These are phyloP conservation scores for Pomacea maculata DNA, from an alignment of 1,140 invertebrate species.

Conservation along the genomic window DNA sequence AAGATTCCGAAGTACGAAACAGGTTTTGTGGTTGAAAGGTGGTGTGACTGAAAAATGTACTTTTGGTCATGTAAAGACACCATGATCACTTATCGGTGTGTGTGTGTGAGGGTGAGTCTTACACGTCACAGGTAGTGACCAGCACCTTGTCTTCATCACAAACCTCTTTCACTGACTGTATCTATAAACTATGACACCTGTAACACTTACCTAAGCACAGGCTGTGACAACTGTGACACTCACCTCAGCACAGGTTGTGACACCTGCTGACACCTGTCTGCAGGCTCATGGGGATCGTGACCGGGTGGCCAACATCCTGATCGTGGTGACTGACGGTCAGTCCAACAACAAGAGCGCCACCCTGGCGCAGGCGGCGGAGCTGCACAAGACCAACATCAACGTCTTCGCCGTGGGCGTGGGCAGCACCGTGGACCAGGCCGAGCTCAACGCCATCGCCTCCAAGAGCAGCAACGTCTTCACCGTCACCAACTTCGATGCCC, in stretches of 20 bases:
- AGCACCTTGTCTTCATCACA: too few relatives aligned
- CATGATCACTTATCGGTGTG: too few relatives aligned
- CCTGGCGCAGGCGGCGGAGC: constrained; percentile 13
- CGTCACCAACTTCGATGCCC: constrained; percentile 40
- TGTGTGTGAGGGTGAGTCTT: too few relatives aligned
- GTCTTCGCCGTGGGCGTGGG: constrained; percentile 52
- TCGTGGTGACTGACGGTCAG: constrained; percentile 48
- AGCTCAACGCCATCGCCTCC: constrained; percentile 43
- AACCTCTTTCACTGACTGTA: too few relatives aligned
- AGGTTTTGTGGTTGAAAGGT: too few relatives aligned
- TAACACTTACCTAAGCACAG: too few relatives aligned
- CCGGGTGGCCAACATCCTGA: constrained; percentile 45
- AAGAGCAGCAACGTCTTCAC: constrained; percentile 39
- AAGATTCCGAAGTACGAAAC: too few relatives aligned
- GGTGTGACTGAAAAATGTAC: too few relatives aligned
- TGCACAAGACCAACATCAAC: constrained; percentile 37
- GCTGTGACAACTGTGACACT: not conserved
- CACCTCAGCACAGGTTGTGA: not conserved
- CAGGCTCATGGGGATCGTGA: constrained; percentile 44
- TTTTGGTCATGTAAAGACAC: too few relatives aligned
- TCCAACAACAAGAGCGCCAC: constrained; percentile 37
- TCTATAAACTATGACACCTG: too few relatives aligned
- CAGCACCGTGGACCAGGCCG: constrained; percentile 32
- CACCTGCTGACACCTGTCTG: constrained; percentile 40
- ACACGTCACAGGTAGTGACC: too few relatives aligned